Evolutionary conservation across 2,113 vertebrate species (phyloP), one percentile per base, ranked within the genome.

Genomic region (Arenaria interpres): DNA sequence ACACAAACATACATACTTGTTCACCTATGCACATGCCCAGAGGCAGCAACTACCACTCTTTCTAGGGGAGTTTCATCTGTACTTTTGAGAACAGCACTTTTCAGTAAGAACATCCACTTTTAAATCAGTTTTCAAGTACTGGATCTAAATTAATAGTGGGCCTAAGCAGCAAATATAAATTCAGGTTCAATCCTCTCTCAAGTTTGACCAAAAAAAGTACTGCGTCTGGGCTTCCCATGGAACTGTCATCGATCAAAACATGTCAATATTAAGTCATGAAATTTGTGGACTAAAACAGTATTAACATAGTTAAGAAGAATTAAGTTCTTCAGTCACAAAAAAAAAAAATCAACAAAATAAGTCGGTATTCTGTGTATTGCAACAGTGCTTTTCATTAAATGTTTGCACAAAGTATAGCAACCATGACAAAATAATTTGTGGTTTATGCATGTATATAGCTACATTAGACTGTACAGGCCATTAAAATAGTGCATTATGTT

Each of bases 391-490:
- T 96, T 96, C 84, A 92, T 97, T 95, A 95, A 82, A 78, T 35
- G 45, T 71, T 94, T 91, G 92, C 92, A 92, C 17, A 13, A 90
- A 93, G 45, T 76, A 82, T 2, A 92, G 83, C 73, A 97, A 75
- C 60, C 73, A 51, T 62, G 92, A 89, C 88, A 95, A 96, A 95
- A 90, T 56, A 90, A 89, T 97, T 87, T 85, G 89, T 95, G 94
- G 90, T 91, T 93, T 87, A 45, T 76, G 80, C 86, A 94, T 83
- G 81, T 75, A 81, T 84, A 95, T 64, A 90, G 69, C 77, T 87
- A 53, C 90, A 87, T 68, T 95, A 95, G 73, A 92, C 73, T 12
- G 5, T 51, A 50, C 46, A 90, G 75, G 51, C 51, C 64, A 94
- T 94, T 96, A 84, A 48, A 89, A 72, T 57, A 78, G 83, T 13